Evolutionary conservation across 2,888 invertebrate genomes (phyloP).

Genomic region (Strigamia transsilvanica): DNA sequence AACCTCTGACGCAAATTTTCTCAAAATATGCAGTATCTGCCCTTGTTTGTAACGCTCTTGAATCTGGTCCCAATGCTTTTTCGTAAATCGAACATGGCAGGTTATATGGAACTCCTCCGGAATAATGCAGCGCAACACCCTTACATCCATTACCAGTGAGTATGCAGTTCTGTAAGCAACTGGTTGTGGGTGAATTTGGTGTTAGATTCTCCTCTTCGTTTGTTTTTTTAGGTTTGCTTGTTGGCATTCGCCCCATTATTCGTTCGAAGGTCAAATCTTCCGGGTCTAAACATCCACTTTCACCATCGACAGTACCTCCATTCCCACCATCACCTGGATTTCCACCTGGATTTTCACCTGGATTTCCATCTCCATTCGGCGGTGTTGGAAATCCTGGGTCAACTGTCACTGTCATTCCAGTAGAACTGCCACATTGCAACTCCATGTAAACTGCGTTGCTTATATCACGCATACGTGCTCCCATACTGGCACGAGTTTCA

Average conservation of each 20-base stretch:
- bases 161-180: conserved; percentile 53
- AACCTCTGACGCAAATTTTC: conserved; percentile 65
- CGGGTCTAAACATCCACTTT: not conserved
- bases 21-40: conserved; percentile 65
- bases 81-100: conserved; percentile 63
- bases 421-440: conserved; percentile 59
- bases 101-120: conserved; percentile 53
- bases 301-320: not conserved
- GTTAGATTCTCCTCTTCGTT: not conserved
- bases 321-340: not conserved
- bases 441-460: conserved; percentile 63
- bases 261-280: conserved; percentile 46
- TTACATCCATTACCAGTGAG: conserved; percentile 61
- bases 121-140: conserved; percentile 61
- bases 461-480: conserved; percentile 58
- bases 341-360: not conserved
- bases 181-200: conserved; percentile 46
- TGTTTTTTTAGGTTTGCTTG: not conserved
- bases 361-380: not conserved
- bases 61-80: conserved; percentile 63
- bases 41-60: conserved; percentile 62
- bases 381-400: not conserved
- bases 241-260: conserved; percentile 50
- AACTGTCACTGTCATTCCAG: not conserved
- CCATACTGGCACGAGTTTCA: conserved; percentile 54